Percentiles rank a stretch among this genome's conserved stretches.
Conservation (phyloP, 2,797 vertebrate species). For the Pseudocheirus occidentalis region DNA sequence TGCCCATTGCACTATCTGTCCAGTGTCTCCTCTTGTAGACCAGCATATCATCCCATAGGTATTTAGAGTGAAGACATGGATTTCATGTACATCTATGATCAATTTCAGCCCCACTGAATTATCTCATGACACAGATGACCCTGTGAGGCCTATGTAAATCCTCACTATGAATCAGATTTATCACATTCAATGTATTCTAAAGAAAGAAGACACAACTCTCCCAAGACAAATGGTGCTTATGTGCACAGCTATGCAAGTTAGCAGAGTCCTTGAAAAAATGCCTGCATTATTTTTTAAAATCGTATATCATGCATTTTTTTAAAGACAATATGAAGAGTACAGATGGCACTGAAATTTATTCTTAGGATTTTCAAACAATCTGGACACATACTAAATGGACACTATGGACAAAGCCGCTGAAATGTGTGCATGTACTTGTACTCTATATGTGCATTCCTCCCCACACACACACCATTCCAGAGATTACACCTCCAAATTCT, state of each 20-base stretch:
- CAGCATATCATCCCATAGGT: slow-evolving; percentile 57
- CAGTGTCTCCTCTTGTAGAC: slow-evolving; percentile 42
- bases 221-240: slow-evolving; percentile 5
- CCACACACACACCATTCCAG: neutral
- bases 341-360: slow-evolving; percentile 33
- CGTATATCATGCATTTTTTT: neutral
- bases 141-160: slow-evolving; percentile 3
- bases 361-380: slow-evolving; percentile 31
- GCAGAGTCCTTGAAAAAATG: slow-evolving; percentile 10
- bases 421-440: neutral
- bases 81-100: slow-evolving; percentile 30
- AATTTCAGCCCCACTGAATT: slow-evolving; percentile 59
- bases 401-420: slow-evolving; percentile 2
- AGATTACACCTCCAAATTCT: neutral
- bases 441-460: neutral
- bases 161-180: slow-evolving; percentile 27
- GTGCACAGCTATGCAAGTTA: slow-evolving; percentile 9
- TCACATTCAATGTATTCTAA: neutral
- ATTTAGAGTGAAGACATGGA: slow-evolving; percentile 44
- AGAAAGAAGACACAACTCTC: slow-evolving; percentile 73
- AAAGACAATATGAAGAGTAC: slow-evolving; percentile 5
- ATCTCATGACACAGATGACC: slow-evolving; percentile 35
- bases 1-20: slow-evolving; percentile 37
- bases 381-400: neutral
- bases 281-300: slow-evolving; percentile 3